Evolutionary conservation across 2,888 invertebrate species (phyloP).

Genomic region (Drosophila affinis): DNA sequence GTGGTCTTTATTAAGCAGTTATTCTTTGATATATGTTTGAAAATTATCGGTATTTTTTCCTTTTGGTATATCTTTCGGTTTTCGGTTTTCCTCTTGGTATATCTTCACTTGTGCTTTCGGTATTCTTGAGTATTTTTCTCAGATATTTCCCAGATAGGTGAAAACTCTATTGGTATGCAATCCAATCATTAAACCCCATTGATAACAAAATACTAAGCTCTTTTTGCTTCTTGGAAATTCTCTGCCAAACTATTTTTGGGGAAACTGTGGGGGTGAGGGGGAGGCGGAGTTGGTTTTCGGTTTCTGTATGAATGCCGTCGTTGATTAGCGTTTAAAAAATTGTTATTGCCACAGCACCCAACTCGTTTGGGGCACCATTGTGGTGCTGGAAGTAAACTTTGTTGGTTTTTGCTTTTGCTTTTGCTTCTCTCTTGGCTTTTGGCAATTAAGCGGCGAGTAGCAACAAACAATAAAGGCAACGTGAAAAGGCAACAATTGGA

Average conservation of each 20-base stretch:
- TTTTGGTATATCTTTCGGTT: too few relatives aligned
- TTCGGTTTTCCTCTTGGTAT: too few relatives aligned
- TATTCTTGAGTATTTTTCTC: too few relatives aligned
- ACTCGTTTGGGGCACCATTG: slow-evolving; percentile 44
- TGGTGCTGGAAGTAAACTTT: slow-evolving; percentile 16
- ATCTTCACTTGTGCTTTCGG: neutral
- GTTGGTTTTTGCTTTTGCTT: neutral
- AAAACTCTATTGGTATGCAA: too few relatives aligned
- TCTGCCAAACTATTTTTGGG: neutral
- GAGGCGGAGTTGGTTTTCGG: neutral
- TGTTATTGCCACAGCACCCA: slow-evolving; percentile 36
- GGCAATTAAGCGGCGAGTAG: slow-evolving; percentile 53
- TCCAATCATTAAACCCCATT: neutral
- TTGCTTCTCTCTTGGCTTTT: slow-evolving; percentile 29
- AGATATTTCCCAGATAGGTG: too few relatives aligned
- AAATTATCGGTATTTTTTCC: too few relatives aligned
- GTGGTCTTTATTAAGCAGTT: too few relatives aligned
- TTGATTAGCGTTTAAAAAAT: slow-evolving; percentile 45
- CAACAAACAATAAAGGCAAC: slow-evolving; percentile 33
- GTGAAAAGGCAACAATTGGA: slow-evolving; percentile 36
- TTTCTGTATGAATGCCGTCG: slow-evolving; percentile 37
- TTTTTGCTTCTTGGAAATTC: slow-evolving; percentile 6
- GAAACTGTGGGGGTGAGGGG: neutral
- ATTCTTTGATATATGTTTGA: too few relatives aligned
- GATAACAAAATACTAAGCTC: neutral